A percentile compares a stretch with the other conserved stretches of the same genome.
Evolutionary conservation across 1,140 invertebrate species (phyloP).

Genomic region (Drosophila mojavensis): DNA sequence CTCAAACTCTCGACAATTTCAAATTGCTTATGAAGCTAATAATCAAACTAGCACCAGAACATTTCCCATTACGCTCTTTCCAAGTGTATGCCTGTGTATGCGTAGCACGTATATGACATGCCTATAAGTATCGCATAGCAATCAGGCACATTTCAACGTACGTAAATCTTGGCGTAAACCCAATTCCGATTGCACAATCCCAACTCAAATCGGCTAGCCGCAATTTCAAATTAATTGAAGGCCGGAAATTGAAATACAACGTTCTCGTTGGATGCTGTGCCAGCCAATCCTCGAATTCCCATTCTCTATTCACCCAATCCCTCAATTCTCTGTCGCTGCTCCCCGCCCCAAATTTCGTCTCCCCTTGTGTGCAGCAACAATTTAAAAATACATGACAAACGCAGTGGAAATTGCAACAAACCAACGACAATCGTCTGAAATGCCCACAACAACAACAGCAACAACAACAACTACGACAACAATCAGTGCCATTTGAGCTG

Average conservation of each 20-base stretch:
- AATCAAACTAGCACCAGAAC: no score
- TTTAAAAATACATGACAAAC: conserved; percentile 28
- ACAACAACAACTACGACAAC: not conserved
- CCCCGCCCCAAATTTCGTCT: no score
- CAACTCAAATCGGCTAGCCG: conserved; percentile 47
- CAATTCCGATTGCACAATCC: conserved; percentile 40
- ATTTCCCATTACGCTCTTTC: no score
- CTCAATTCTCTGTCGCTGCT: no score
- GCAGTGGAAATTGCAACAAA: conserved; percentile 7
- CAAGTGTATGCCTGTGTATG: not conserved
- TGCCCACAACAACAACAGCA: not conserved
- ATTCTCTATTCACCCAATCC: no score
- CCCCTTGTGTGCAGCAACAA: not conserved
- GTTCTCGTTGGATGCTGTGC: conserved; percentile 16
- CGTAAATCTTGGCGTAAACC: conserved; percentile 40
- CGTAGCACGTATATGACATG: not conserved
- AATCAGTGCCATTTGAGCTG: conserved; percentile 43
- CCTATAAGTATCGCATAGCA: conserved; percentile 16
- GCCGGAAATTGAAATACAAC: conserved; percentile 54
- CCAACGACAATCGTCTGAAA: conserved; percentile 6
- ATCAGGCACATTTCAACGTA: conserved; percentile 19
- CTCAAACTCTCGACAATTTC: no score
- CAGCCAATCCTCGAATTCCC: not conserved
- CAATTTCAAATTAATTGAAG: conserved; percentile 57
- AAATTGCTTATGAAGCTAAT: no score